A percentile compares a stretch with the other conserved stretches of the same genome.
Evolutionary conservation across 2,888 invertebrate genomes (phyloP).

Genomic region (Caenorhabditis auriculariae): DNA sequence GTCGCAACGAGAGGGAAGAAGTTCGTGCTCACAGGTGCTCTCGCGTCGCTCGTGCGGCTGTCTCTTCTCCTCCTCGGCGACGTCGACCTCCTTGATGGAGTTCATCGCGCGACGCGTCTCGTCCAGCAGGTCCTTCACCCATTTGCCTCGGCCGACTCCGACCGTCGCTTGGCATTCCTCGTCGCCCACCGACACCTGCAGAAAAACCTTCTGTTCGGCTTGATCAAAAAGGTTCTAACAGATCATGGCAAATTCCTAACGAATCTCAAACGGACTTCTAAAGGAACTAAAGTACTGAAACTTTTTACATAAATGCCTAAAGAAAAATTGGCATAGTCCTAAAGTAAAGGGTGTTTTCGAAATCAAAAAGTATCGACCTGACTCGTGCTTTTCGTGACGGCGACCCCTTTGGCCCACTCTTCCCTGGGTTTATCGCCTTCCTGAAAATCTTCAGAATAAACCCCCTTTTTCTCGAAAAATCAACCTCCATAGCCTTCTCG

Average conservation of each 20-base stretch:
- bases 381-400: slow-evolving; percentile 32
- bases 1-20: neutral
- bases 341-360: no score
- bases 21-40: slow-evolving; percentile 8
- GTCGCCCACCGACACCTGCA: slow-evolving; percentile 32
- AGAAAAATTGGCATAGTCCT: no score
- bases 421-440: slow-evolving; percentile 41
- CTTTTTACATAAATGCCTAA: no score
- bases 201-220: neutral
- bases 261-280: no score
- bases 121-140: slow-evolving; percentile 53
- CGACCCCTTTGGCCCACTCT: slow-evolving; percentile 20
- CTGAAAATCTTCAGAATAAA: slow-evolving; percentile 15
- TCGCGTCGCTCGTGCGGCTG: slow-evolving; percentile 5
- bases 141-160: slow-evolving; percentile 55
- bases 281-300: no score
- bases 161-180: slow-evolving; percentile 55
- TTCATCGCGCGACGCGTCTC: slow-evolving; percentile 45
- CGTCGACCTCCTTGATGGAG: slow-evolving; percentile 34
- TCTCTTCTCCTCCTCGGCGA: slow-evolving; percentile 21
- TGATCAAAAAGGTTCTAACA: slow-evolving; percentile 2
- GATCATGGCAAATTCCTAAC: neutral
- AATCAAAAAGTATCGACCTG: no score
- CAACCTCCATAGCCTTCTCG: slow-evolving; percentile 46
- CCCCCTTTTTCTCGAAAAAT: neutral